A percentile compares a stretch with the other conserved stretches of the same genome.
Conservation (phyloP, 2,888 invertebrate species). For the Eristalis intricaria region DNA sequence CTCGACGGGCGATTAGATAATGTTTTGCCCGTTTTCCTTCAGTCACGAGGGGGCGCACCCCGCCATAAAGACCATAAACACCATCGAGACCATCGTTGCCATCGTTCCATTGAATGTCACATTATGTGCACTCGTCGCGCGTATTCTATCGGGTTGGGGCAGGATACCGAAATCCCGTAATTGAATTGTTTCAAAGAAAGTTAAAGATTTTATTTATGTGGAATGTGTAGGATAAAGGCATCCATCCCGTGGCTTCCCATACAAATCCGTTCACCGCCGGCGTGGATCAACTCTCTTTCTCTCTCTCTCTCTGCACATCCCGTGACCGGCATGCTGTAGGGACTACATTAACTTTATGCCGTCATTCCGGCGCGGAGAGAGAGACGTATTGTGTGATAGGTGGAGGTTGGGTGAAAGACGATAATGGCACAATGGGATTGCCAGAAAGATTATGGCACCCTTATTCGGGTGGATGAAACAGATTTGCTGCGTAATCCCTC, state of each 20-base stretch:
- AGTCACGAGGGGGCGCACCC: neutral
- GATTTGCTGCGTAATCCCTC: conserved; percentile 72
- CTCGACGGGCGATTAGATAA: conserved; percentile 69
- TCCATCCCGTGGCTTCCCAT: neutral
- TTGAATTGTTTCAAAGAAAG: conserved; percentile 71
- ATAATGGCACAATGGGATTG: conserved; percentile 50
- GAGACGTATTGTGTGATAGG: neutral
- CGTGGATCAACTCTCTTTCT: neutral
- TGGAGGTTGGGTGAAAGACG: conserved; percentile 5
- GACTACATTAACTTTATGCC: conserved; percentile 70
- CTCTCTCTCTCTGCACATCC: conserved; percentile 1
- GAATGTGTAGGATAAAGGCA: neutral
- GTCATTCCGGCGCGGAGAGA: neutral
- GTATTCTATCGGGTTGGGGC: neutral
- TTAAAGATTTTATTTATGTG: conserved; percentile 69
- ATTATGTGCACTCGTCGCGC: neutral
- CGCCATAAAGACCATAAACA: neutral
- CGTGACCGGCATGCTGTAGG: conserved; percentile 15
- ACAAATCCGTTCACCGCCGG: neutral
- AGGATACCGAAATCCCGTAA: conserved; percentile 32
- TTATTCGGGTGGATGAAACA: conserved; percentile 72
- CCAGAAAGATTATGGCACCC: conserved; percentile 70
- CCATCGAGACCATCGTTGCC: neutral
- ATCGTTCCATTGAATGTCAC: neutral
- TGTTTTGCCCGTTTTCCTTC: conserved; percentile 34